phyloP scores from a whole-genome alignment of 2,113 vertebrate species.

The Ammodytes dubius region DNA sequence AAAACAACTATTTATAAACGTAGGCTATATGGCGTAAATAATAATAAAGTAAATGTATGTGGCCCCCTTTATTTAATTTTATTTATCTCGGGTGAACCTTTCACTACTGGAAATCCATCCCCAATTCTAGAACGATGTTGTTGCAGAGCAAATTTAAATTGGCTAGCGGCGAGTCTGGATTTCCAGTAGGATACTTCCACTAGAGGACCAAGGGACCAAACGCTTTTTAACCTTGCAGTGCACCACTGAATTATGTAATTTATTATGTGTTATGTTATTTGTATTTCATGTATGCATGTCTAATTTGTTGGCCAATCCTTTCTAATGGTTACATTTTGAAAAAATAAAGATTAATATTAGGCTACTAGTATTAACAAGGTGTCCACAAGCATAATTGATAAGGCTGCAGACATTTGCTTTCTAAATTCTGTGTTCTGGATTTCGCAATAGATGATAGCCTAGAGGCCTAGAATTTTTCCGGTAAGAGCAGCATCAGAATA shows the following conservation, averaged over 20 bases:
- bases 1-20: not conserved
- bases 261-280: not conserved
- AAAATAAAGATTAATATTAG: not conserved
- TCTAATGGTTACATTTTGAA: not conserved
- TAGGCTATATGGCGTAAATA: not conserved
- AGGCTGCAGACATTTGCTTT: not conserved
- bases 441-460: not conserved
- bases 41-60: not conserved
- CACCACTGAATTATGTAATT: not conserved
- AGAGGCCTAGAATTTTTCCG: too few relatives aligned
- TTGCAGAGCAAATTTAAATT: too few relatives aligned
- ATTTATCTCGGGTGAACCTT: not conserved
- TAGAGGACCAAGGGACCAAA: not conserved
- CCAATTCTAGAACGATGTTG: not conserved
- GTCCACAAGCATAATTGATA: not conserved
- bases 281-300: not conserved
- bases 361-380: not conserved
- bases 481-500: not conserved
- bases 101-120: too few relatives aligned
- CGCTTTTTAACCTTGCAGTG: not conserved
- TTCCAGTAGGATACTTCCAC: too few relatives aligned
- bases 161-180: too few relatives aligned
- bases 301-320: not conserved
- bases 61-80: not conserved
- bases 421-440: not conserved